A percentile compares a stretch with the other conserved stretches of the same genome.
phyloP scores from a whole-genome alignment of 2,797 vertebrate species.

The Cyclura pinguis region DNA sequence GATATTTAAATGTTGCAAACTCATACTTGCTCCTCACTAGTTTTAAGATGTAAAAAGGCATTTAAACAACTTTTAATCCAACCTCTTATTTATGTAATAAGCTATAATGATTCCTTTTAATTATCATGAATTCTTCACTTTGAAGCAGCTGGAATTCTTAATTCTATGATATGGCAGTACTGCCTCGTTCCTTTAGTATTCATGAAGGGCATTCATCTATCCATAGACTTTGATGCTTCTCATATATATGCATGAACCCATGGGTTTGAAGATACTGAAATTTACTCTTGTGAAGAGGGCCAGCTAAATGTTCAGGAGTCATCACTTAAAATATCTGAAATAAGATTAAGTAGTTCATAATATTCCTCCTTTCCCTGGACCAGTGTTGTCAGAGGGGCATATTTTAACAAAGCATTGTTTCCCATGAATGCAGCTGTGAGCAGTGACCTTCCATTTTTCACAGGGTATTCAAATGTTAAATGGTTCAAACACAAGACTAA shows the following conservation, averaged over 20 bases:
- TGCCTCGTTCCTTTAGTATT: slow-evolving; percentile 24
- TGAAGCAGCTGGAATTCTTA: slow-evolving; percentile 40
- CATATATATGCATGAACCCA: slow-evolving; percentile 36
- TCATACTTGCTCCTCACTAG: slow-evolving; percentile 14
- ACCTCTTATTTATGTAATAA: slow-evolving; percentile 31
- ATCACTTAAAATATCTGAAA: slow-evolving; percentile 18
- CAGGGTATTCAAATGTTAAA: background rate
- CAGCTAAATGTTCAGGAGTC: background rate
- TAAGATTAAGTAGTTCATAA: slow-evolving; percentile 1
- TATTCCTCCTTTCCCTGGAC: background rate
- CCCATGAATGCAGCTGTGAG: background rate
- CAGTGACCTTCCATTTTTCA: background rate
- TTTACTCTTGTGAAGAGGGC: background rate
- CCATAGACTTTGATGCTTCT: slow-evolving; percentile 35
- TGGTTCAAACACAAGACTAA: background rate
- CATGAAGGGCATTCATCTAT: background rate
- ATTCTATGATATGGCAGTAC: slow-evolving; percentile 3
- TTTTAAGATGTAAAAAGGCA: slow-evolving; percentile 5
- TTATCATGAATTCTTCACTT: slow-evolving; percentile 29
- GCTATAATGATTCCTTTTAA: slow-evolving; percentile 14
- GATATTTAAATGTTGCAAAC: slow-evolving; percentile 27
- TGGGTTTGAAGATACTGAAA: slow-evolving; percentile 5
- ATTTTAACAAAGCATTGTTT: background rate
- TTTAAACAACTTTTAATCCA: slow-evolving; percentile 23
- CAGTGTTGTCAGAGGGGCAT: background rate